Evolutionary conservation across 2,888 invertebrate species (phyloP).

Genomic region (Ichneumoninae sp.): DNA sequence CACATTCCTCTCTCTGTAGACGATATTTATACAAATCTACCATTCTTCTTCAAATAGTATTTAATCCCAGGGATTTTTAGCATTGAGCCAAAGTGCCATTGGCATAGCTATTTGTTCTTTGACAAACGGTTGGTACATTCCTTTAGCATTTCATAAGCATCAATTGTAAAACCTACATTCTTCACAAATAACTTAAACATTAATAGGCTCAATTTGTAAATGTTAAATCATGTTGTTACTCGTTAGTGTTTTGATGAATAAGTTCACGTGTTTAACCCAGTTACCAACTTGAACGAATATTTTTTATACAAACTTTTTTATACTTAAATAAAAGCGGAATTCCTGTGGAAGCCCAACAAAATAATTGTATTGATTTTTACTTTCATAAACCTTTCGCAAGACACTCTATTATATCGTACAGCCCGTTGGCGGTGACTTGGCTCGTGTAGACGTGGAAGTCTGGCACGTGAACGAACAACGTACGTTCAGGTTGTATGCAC

Average conservation of each 20-base stretch:
- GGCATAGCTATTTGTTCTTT: slow-evolving; percentile 14
- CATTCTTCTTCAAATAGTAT: background rate
- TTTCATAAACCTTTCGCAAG: slow-evolving; percentile 62
- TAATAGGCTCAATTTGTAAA: background rate
- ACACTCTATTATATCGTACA: slow-evolving; percentile 84
- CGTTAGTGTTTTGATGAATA: background rate
- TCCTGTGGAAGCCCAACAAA: slow-evolving; percentile 11
- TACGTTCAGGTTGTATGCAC: slow-evolving; percentile 86
- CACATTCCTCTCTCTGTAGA: background rate
- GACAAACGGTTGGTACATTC: slow-evolving; percentile 1
- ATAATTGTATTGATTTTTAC: slow-evolving; percentile 3
- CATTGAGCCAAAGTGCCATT: slow-evolving; percentile 22
- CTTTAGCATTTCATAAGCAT: slow-evolving; percentile 2
- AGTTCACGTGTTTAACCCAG: background rate
- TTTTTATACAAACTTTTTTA: background rate
- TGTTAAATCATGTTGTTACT: background rate
- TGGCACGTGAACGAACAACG: slow-evolving; percentile 93
- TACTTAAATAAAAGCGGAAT: background rate
- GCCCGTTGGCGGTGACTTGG: slow-evolving; percentile 86
- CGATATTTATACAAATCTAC: background rate
- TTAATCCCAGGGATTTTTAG: slow-evolving; percentile 2
- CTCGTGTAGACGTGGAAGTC: slow-evolving; percentile 87
- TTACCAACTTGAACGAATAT: background rate
- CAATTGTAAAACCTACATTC: background rate
- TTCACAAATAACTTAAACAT: background rate